These are phyloP conservation scores for Meteorus sp. DNA, from an alignment of 1,140 invertebrate species.

Conservation along the genomic window DNA sequence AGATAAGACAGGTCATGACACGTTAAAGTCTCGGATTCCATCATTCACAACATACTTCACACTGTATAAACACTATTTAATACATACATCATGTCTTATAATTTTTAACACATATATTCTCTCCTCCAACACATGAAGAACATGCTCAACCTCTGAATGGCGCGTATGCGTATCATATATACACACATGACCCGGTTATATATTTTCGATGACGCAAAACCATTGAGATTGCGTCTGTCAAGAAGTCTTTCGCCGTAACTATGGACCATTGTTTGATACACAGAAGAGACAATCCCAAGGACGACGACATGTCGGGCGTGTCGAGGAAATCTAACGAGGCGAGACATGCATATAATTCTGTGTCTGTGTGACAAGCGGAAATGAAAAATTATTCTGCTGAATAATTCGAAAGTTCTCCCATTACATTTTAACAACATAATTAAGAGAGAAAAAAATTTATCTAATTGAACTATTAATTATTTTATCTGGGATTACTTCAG, in stretches of 20 bases:
- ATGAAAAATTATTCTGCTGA: background rate
- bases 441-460: too few species aligned
- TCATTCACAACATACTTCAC: background rate
- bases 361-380: slow-evolving; percentile 11
- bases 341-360: slow-evolving; percentile 1
- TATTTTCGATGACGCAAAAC: slow-evolving; percentile 14
- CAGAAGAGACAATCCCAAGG: background rate
- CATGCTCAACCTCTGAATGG: background rate
- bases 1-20: slow-evolving; percentile 10
- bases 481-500: too few species aligned
- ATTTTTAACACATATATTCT: too few species aligned
- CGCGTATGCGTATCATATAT: too few species aligned
- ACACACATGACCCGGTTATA: slow-evolving; percentile 10
- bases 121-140: too few species aligned
- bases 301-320: background rate
- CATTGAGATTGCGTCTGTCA: background rate
- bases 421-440: too few species aligned
- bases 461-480: too few species aligned
- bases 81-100: too few species aligned
- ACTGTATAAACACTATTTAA: too few species aligned
- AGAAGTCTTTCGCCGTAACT: background rate
- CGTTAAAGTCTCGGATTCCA: background rate
- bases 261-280: slow-evolving; percentile 4
- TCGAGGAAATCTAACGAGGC: slow-evolving; percentile 11
- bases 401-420: too few species aligned